Percentiles rank a stretch among this genome's conserved stretches.
phyloP scores from a whole-genome alignment of 2,113 vertebrate genomes.

The Pterocles burchelli region DNA sequence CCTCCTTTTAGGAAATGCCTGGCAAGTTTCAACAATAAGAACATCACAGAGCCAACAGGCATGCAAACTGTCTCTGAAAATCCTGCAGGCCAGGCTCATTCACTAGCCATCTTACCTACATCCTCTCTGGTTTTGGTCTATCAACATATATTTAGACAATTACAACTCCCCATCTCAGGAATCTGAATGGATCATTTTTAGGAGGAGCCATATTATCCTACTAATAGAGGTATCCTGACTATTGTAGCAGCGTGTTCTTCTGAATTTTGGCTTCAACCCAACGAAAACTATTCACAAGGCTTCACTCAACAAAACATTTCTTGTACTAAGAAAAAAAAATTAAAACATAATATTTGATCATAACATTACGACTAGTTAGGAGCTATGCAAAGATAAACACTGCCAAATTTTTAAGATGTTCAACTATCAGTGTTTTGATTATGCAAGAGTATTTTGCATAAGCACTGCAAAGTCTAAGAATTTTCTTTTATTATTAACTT shows the following conservation, averaged over 20 bases:
- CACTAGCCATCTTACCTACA: background rate
- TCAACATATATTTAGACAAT: background rate
- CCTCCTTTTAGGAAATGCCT: background rate
- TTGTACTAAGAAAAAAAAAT: background rate
- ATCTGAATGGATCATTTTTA: background rate
- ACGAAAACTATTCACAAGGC: background rate
- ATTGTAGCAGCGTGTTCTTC: background rate
- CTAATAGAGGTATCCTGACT: background rate
- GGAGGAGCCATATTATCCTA: background rate
- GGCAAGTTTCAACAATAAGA: background rate
- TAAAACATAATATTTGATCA: background rate
- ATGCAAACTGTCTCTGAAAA: background rate
- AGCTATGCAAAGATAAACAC: background rate
- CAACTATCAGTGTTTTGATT: background rate
- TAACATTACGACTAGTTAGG: background rate
- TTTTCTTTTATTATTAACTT: background rate
- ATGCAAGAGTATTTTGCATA: conserved; percentile 1
- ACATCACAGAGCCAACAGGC: background rate
- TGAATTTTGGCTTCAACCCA: background rate
- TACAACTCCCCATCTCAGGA: background rate
- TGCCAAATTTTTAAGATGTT: conserved; percentile 4
- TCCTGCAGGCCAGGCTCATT: background rate
- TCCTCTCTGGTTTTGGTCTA: background rate
- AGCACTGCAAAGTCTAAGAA: background rate
- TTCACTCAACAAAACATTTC: background rate